phyloP scores from a whole-genome alignment of 2,888 invertebrate genomes.

The Brenthis ino region DNA sequence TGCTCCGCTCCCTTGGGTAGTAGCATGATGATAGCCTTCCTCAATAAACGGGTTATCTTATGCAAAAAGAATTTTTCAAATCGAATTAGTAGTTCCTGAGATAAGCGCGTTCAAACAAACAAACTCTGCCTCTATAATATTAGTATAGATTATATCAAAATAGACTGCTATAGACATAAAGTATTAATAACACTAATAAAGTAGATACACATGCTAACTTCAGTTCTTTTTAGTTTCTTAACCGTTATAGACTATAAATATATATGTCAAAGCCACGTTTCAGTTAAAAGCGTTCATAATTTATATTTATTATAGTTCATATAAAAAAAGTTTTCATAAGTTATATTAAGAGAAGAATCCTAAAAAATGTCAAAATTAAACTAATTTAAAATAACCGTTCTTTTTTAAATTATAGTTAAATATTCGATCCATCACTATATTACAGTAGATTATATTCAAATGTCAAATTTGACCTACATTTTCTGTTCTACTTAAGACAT shows the following conservation, averaged over 20 bases:
- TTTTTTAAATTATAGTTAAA: neutral
- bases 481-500: constrained; percentile 9
- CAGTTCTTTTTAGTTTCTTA: constrained; percentile 26
- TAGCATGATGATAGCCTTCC: no score
- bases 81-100: no score
- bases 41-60: no score
- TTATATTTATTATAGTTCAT: constrained; percentile 1
- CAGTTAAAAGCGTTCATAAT: constrained; percentile 12
- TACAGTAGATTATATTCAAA: neutral
- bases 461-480: constrained; percentile 33
- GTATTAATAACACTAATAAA: constrained; percentile 32
- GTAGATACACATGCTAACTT: constrained; percentile 32
- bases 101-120: no score
- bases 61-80: no score
- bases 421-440: neutral
- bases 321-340: neutral
- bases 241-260: constrained; percentile 28
- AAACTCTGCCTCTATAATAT: no score
- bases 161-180: constrained; percentile 9
- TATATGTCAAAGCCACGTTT: constrained; percentile 23
- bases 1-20: no score
- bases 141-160: neutral
- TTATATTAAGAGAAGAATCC: neutral
- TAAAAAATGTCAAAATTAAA: neutral
- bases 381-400: neutral